Conservation (phyloP, 2,888 invertebrate species). For the Pseudococcus viburni region DNA sequence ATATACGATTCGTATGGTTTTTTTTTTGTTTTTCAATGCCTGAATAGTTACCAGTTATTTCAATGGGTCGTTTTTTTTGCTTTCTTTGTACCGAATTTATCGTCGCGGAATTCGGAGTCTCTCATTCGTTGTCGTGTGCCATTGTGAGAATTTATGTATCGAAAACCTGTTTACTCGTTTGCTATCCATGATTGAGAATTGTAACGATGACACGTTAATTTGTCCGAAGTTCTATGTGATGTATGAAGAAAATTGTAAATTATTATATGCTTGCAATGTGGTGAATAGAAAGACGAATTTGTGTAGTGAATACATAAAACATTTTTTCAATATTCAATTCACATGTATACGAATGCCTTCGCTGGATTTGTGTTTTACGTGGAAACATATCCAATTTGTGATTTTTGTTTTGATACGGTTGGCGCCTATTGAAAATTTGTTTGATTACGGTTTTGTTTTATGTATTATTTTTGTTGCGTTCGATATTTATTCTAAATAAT, state of each 20-base stretch:
- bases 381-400: conserved; percentile 29
- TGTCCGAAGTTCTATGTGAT: not conserved
- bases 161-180: not conserved
- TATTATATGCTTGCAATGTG: not conserved
- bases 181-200: not conserved
- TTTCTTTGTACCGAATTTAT: not conserved
- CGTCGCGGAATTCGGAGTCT: not conserved
- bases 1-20: not conserved
- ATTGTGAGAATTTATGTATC: not conserved
- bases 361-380: conserved; percentile 4
- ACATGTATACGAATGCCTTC: not conserved
- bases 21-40: conserved; percentile 2
- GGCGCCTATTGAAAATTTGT: not conserved
- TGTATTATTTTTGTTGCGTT: conserved; percentile 48
- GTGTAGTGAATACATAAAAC: not conserved
- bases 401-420: conserved; percentile 22
- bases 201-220: not conserved
- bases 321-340: not conserved
- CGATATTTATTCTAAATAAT: conserved; percentile 33
- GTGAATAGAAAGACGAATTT: not conserved
- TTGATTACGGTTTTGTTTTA: not conserved
- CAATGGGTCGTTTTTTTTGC: not conserved
- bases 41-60: conserved; percentile 3
- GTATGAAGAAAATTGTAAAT: not conserved
- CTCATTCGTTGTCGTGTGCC: conserved; percentile 10